These are phyloP conservation scores for Clarias batrachus DNA, from an alignment of 2,113 vertebrate species.

Conservation along the genomic window DNA sequence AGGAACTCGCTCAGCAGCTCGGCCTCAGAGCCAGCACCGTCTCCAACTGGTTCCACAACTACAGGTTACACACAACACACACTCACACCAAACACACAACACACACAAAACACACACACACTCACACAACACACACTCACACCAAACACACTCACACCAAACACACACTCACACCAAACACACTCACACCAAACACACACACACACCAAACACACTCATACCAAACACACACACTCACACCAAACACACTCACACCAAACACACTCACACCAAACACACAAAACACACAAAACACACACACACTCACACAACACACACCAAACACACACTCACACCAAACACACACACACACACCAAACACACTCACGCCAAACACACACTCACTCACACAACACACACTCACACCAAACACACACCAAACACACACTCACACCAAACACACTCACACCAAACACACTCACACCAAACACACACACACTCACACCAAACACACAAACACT, in stretches of 20 bases:
- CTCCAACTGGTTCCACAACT: constrained; percentile 99
- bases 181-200: not conserved
- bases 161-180: not conserved
- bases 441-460: too few species aligned
- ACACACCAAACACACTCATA: not conserved
- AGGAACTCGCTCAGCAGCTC: constrained; percentile 96
- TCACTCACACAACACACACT: not conserved
- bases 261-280: too few species aligned
- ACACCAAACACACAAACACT: not conserved
- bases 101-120: not conserved
- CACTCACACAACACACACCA: constrained; percentile 78
- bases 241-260: not conserved
- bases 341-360: too few species aligned
- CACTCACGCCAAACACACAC: not conserved
- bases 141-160: not conserved
- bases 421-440: not conserved
- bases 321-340: not conserved
- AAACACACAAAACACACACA: too few species aligned
- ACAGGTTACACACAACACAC: constrained; percentile 78
- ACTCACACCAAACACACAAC: not conserved
- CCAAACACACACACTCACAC: too few species aligned
- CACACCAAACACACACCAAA: too few species aligned
- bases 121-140: not conserved
- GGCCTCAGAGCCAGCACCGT: constrained; percentile 98
- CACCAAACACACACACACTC: not conserved